Evolutionary conservation across 2,888 invertebrate species (phyloP), one percentile per base, ranked within the genome.

Genomic region (Calameuta idolon): DNA sequence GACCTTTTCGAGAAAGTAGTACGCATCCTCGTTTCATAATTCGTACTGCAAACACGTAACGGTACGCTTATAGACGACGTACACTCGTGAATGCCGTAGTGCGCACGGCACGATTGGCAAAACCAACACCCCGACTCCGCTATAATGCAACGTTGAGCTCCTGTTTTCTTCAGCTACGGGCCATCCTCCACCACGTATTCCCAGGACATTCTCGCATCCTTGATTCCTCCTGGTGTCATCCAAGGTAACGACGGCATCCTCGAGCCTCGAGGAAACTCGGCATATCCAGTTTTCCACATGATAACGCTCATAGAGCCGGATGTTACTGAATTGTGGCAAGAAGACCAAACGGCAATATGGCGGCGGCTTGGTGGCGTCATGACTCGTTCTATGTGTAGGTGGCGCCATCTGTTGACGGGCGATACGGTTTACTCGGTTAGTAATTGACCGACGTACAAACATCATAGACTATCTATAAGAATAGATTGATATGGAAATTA

Each of bases 1-100:
- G 71, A 74, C 74, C 74, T 75, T 77, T 79, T 81, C 80, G 80
- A 79, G 83, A 84, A 84, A 84, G 84, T 84, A 83, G 84, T 83
- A 81, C 84, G 82, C 80, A 83, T 82, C 84, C 83, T 84, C 83
- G 78, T 84, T 84, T 83, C 83, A 77, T 83, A 82, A 81, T 81
- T 82, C 80, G 81, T 80, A 82, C 79, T 82, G 79, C 80, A 81
- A 81, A 81, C 80, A 79, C 81, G 80, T 83, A 84, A 84, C 84
- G 84, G 84, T 83, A 79, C 81, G 83, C 80, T 80, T 84, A 81
- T 81, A 82, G 80, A 82, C 79, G 77, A 83, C 76, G 77, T 34
- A 74, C 34, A 33, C 12, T 15, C 74, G 11, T 78, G 71, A 55
- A 69, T 73, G 77, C 40, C 76, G 75, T 79, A 73, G 81, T 75